Evolutionary conservation across 2,888 invertebrate genomes (phyloP).

Genomic region (Acrobasis consociella): DNA sequence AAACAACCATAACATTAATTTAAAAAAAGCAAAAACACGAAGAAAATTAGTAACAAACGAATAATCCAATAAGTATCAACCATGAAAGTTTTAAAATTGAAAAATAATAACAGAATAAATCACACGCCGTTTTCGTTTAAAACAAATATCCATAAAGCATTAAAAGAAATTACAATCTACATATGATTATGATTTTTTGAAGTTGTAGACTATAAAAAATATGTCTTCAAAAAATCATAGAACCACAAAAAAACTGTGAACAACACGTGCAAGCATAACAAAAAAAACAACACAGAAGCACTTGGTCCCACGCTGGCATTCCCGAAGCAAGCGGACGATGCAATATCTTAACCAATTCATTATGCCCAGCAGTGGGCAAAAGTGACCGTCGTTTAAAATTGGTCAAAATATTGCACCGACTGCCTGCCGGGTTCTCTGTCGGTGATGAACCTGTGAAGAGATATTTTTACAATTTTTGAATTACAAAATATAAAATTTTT

Average conservation of each 20-base stretch:
- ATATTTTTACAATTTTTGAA: neutral
- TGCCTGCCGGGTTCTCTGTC: slow-evolving; percentile 58
- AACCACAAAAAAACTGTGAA: slow-evolving; percentile 25
- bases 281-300: slow-evolving; percentile 24
- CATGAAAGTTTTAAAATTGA: too few species aligned
- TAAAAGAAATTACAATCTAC: too few species aligned
- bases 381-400: slow-evolving; percentile 63
- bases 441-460: slow-evolving; percentile 17
- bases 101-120: too few species aligned
- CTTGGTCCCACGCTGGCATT: slow-evolving; percentile 49
- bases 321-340: slow-evolving; percentile 74
- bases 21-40: too few species aligned
- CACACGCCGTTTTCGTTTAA: too few species aligned
- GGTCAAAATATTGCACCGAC: slow-evolving; percentile 81
- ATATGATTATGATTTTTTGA: too few species aligned
- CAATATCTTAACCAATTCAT: slow-evolving; percentile 83
- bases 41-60: too few species aligned
- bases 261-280: slow-evolving; percentile 28
- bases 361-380: slow-evolving; percentile 35
- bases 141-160: too few species aligned
- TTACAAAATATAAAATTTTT: too few species aligned
- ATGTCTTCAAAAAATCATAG: neutral
- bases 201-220: too few species aligned
- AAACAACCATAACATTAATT: too few species aligned
- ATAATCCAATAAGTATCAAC: too few species aligned